Base-by-base conservation (phyloP, 2,888 invertebrate genomes). In the Ceramica pisi region DNA sequence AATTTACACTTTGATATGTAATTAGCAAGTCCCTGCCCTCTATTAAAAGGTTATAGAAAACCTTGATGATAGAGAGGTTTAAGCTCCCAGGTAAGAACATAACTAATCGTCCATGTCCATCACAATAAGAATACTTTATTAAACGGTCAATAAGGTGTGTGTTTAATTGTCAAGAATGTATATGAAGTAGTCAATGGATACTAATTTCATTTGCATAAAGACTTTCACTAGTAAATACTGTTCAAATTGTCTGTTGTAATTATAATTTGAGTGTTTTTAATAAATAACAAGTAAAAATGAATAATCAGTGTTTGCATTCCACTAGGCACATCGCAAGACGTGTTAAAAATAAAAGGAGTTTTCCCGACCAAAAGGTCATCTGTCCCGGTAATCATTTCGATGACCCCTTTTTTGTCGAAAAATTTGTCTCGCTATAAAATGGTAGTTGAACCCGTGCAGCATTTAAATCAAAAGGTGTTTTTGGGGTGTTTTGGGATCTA, bases 141-240 rank as follows among this genome's bases (percentile, higher is more conserved):
- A n/a, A 4, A 12, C 48, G 51, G 3, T 55, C 7, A 66, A 59
- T 60, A 69, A 64, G 16, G 10, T 38, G 3, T 46, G 53, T 21
- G 1, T 65, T 62, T 57, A 57, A 78, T 57, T 53, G 57, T 26
- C 21, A 53, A 44, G n/a, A 48, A 62, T 41, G 8, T 31, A 35
- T 31, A 78, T 57, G 31, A 51, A 51, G 44, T 75, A 67, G 60
- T 75, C 21, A 35, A 53, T 19, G 44, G 26, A 50, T 23, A 51
- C 56, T 61, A 51, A 35, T 62, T 62, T 21, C 1, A 76, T 76
- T 71, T 62, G 21, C 78, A 71, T 76, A 78, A 59, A 31, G 23
- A 35, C 71, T 76, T 76, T 76, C 71, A 62, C 61, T 70, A 14
- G 23, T 61, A 55, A 69, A 69, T 50, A 64, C 44, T 70, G 46